Evolutionary conservation across 2,888 invertebrate genomes (phyloP).

Genomic region (Biston stratarius): DNA sequence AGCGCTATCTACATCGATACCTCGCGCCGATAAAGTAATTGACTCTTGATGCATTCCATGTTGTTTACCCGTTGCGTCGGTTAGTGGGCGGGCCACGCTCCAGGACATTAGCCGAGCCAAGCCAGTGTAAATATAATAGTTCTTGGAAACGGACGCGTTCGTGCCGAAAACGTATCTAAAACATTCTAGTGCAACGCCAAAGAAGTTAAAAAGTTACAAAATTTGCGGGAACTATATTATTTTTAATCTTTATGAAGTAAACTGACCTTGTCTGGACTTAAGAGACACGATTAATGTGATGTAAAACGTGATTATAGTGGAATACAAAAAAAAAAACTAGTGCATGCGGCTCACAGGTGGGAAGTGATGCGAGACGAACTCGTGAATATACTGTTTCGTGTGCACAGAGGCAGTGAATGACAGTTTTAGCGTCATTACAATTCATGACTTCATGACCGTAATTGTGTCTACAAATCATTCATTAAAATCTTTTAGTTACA

Average conservation of each 20-base stretch:
- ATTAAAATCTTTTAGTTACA: no score
- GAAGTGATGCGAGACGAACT: not conserved
- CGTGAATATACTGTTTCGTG: not conserved
- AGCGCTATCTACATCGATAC: conserved; percentile 10
- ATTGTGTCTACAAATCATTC: no score
- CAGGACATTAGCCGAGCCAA: not conserved
- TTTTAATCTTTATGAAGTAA: not conserved
- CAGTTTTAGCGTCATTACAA: not conserved
- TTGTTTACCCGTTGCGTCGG: conserved; percentile 5
- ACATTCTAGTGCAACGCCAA: conserved; percentile 1
- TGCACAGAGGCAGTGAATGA: no score
- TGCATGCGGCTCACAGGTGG: not conserved
- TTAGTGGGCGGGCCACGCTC: conserved; percentile 1
- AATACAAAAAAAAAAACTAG: not conserved
- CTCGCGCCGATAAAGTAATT: conserved; percentile 4
- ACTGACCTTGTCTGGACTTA: not conserved
- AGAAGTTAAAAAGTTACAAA: conserved; percentile 5
- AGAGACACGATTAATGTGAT: not conserved
- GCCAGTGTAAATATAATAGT: conserved; percentile 22
- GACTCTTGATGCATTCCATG: conserved; percentile 23
- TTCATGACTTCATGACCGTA: not conserved
- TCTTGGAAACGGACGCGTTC: not conserved
- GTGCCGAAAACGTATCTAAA: not conserved
- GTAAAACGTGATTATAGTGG: not conserved
- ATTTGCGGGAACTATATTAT: not conserved